Base-by-base conservation (phyloP, 1,140 invertebrate species). In the Anastrepha obliqua region DNA sequence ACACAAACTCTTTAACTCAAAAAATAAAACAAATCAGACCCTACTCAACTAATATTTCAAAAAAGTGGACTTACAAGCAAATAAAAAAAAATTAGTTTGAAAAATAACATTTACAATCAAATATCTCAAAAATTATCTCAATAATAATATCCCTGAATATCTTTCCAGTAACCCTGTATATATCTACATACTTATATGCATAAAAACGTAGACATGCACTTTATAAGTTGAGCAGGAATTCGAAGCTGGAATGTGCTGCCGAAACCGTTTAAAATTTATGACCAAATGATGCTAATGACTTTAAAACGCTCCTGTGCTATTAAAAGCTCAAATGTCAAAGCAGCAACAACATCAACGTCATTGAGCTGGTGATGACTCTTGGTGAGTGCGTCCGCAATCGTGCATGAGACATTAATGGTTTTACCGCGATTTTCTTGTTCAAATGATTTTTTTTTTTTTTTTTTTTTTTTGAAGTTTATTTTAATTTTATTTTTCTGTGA, bases 221-320 rank as follows among this genome's bases (percentile, higher is more conserved):
- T 15, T 15, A 13, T n/a, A 55, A 8, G 65, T 70, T 70, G 67
- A 13, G 42, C 39, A 44, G 44, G 39, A 70, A 70, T 70, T 44
- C 44, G 67, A 29, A 9, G 42, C 39, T 70, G 42, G 9, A 13
- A 20, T 44, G 42, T 11, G 67, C 13, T 39, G 20, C 17, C n/a
- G 74, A n/a, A 81, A 9, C 9, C 74, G 8, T 81, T 81, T 51
- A 55, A 81, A 81, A 81, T 81, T 81, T 81, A 81, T 55, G 74
- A 81, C 44, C 74, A 81, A 81, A 81, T 81, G 47, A 81, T 81
- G 47, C 74, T 81, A 81, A 81, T 81, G 74, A 81, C 74, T 55
- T 81, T 81, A 81, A 81, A 81, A 81, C 55, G 47, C 74, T 51
- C 47, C 74, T 58, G 74, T 58, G 74, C 47, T 47, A 81, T 81